A percentile compares a stretch with the other conserved stretches of the same genome.
Conservation (phyloP, 1,140 invertebrate genomes). For the Drosophila novamexicana region DNA sequence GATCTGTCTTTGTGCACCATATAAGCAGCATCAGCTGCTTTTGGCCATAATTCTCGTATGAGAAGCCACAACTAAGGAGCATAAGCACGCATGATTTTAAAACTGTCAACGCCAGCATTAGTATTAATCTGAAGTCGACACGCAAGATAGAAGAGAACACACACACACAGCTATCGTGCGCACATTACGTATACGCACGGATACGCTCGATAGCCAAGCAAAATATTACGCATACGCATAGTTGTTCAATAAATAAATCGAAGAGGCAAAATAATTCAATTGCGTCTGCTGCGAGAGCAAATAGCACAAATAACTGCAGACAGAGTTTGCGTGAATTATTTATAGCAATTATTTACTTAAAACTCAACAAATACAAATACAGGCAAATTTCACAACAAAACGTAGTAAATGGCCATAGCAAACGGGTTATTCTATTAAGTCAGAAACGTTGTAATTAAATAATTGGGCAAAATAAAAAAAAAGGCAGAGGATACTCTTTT, state of each 20-base stretch:
- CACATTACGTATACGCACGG: slow-evolving; percentile 73
- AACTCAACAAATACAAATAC: slow-evolving; percentile 14
- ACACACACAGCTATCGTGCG: slow-evolving; percentile 25
- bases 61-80: slow-evolving; percentile 9
- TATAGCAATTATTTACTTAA: slow-evolving; percentile 48
- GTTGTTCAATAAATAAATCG: slow-evolving; percentile 65
- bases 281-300: slow-evolving; percentile 32
- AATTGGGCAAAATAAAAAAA: slow-evolving; percentile 54
- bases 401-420: slow-evolving; percentile 28
- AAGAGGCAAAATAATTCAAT: slow-evolving; percentile 38
- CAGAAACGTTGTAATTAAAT: slow-evolving; percentile 49
- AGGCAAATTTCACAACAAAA: slow-evolving; percentile 34
- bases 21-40: slow-evolving; percentile 22
- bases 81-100: slow-evolving; percentile 58
- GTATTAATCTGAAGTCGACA: slow-evolving; percentile 61
- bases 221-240: slow-evolving; percentile 79
- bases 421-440: neutral
- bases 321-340: slow-evolving; percentile 39
- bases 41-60: slow-evolving; percentile 16
- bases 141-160: slow-evolving; percentile 21
- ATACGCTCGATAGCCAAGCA: slow-evolving; percentile 53
- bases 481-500: slow-evolving; percentile 17
- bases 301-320: slow-evolving; percentile 38
- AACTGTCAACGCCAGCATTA: slow-evolving; percentile 77
- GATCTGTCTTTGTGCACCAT: slow-evolving; percentile 8